phyloP scores from a whole-genome alignment of 2,113 vertebrate genomes.

The Sebastes schlegelii region DNA sequence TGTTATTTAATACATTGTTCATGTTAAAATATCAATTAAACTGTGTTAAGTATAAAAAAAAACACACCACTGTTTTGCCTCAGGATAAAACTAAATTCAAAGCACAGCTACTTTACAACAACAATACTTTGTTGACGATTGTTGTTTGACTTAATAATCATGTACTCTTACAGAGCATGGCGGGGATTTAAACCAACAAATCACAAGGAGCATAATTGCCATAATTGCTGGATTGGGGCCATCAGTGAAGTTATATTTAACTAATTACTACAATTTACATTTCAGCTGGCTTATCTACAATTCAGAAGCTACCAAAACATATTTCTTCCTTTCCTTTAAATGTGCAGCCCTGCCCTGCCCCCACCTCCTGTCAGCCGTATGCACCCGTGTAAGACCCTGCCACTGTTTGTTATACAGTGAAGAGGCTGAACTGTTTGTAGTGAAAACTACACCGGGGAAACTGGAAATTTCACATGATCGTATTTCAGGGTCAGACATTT shows the following conservation, averaged over 20 bases:
- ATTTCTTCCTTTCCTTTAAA: neutral
- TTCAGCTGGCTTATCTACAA: neutral
- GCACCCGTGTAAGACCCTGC: neutral
- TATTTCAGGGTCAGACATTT: constrained; percentile 32
- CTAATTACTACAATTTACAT: neutral
- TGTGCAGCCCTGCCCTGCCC: neutral
- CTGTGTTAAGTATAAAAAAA: neutral
- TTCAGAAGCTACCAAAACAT: neutral
- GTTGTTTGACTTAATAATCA: too few species aligned
- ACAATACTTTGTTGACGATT: too few species aligned
- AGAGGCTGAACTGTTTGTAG: constrained; percentile 21
- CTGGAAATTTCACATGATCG: constrained; percentile 41
- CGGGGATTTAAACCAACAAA: neutral
- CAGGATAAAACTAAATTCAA: neutral
- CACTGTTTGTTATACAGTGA: constrained; percentile 7
- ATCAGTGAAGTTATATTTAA: constrained; percentile 1
- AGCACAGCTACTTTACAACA: neutral
- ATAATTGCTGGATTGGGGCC: neutral
- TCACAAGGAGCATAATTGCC: neutral
- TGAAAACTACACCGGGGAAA: constrained; percentile 20
- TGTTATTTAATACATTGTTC: too few species aligned
- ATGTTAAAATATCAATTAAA: neutral
- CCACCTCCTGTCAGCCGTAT: neutral
- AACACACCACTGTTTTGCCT: neutral
- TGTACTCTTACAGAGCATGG: too few species aligned